phyloP scores from a whole-genome alignment of 2,113 vertebrate species.

The Thinocorus orbignyianus region DNA sequence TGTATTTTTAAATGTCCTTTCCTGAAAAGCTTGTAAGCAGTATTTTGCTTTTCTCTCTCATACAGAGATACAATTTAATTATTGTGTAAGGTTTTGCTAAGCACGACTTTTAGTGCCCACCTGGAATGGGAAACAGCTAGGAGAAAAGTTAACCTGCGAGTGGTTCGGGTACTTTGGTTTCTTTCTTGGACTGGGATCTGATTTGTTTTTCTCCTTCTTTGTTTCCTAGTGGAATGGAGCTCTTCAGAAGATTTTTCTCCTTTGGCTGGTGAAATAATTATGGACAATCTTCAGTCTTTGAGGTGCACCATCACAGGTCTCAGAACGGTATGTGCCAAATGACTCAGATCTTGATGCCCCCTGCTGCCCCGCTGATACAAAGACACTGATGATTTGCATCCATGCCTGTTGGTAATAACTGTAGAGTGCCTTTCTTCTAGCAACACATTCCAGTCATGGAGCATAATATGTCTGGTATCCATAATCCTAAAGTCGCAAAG shows the following conservation, averaged over 20 bases:
- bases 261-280: constrained; percentile 83
- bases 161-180: neutral
- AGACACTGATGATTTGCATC: neutral
- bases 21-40: neutral
- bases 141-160: neutral
- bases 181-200: neutral
- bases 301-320: constrained; percentile 86
- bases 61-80: neutral
- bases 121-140: neutral
- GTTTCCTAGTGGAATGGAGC: constrained; percentile 92
- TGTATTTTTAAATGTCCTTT: neutral
- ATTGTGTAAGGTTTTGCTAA: neutral
- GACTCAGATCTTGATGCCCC: neutral
- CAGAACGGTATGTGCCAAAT: constrained; percentile 80
- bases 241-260: constrained; percentile 88
- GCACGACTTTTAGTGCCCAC: neutral
- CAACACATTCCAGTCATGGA: constrained; percentile 73
- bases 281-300: constrained; percentile 87
- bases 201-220: constrained; percentile 39
- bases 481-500: constrained; percentile 69
- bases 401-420: neutral
- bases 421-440: constrained; percentile 50
- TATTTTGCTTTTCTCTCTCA: constrained; percentile 8
- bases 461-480: constrained; percentile 74
- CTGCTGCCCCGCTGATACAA: neutral